Evolutionary conservation across 2,113 vertebrate genomes (phyloP), one percentile per base, ranked within the genome.

Genomic region (Lamprologus callipterus): DNA sequence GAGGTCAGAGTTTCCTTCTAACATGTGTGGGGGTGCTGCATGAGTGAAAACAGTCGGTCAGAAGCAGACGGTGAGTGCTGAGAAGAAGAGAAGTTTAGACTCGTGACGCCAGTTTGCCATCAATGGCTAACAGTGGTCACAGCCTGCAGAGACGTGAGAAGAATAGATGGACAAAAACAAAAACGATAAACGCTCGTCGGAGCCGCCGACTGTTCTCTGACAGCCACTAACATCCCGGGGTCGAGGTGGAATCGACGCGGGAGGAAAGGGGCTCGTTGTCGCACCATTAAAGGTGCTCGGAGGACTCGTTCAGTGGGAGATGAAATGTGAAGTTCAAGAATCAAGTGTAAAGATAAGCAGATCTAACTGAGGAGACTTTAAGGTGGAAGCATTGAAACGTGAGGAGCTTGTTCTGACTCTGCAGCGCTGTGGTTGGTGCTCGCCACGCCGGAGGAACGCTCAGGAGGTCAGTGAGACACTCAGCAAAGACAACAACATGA

Each of bases 101-200:
- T 4, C 33, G 3, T 33, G 33, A 33, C 1, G 57, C 28, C 16
- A 19, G 57, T 0, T 33, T 19, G 28, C 58, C 58, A 11, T 63
- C 58, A 35, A 31, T n/a, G 9, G 17, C 58, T 60, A 60, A 60
- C 57, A 33, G 57, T 35, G 31, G 16, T n/a, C 58, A 35, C 28
- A 3, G 2, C 58, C 4, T 35, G 58, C 31, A 31, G 58, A 35
- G 6, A 35, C 9, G 9, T n/a, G 58, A 35, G 58, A 16, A 4
- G 58, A 35, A 35, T 7, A 4, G 28, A 19, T 11, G 28, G 28
- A 58, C 55, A 9, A 31, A 57, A 57, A 14, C 21, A 26, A 26
- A 58, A 31, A 58, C 0, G 14, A 60, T 19, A 19, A 19, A 60
- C 2, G 28, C 57, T 33, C 5, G 4, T 60, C 3, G 9, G 26